Evolutionary conservation across 2,888 invertebrate genomes (phyloP).

Genomic region (Drosophila phalerata): DNA sequence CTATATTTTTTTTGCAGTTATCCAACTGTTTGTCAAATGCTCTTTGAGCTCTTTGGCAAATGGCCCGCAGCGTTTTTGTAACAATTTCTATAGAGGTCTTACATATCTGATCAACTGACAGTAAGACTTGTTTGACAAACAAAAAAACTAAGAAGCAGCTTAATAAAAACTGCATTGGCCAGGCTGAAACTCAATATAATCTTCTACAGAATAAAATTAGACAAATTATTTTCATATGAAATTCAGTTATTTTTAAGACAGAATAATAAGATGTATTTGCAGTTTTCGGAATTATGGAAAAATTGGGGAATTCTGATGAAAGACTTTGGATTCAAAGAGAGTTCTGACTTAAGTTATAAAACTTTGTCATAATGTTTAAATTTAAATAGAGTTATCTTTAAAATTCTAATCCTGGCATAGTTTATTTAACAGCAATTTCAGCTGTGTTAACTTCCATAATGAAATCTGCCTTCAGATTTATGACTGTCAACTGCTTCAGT

Average conservation of each 20-base stretch:
- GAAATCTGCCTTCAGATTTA: constrained; percentile 48
- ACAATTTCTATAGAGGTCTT: constrained; percentile 57
- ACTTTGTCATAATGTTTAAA: constrained; percentile 3
- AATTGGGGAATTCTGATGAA: too few relatives aligned
- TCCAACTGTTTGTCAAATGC: constrained; percentile 51
- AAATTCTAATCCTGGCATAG: not conserved
- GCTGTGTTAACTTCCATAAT: constrained; percentile 30
- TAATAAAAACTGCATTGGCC: not conserved
- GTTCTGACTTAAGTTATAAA: not conserved
- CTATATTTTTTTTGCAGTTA: constrained; percentile 37
- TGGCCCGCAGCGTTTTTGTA: constrained; percentile 74
- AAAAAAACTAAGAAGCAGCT: not conserved
- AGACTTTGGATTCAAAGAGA: not conserved
- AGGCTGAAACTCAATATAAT: not conserved
- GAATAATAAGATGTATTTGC: not conserved
- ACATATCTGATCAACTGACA: constrained; percentile 62
- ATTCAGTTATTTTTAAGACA: not conserved
- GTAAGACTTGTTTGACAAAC: constrained; percentile 8
- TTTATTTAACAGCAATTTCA: constrained; percentile 29
- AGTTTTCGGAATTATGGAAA: not conserved
- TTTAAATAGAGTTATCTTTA: constrained; percentile 4
- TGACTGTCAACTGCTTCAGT: constrained; percentile 51
- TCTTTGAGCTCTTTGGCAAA: constrained; percentile 60
- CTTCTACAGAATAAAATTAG: not conserved
- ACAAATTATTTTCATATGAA: not conserved